These are phyloP conservation scores for Amblyopsis hoosieri DNA, from an alignment of 2,797 vertebrate genomes.

Conservation along the genomic window DNA sequence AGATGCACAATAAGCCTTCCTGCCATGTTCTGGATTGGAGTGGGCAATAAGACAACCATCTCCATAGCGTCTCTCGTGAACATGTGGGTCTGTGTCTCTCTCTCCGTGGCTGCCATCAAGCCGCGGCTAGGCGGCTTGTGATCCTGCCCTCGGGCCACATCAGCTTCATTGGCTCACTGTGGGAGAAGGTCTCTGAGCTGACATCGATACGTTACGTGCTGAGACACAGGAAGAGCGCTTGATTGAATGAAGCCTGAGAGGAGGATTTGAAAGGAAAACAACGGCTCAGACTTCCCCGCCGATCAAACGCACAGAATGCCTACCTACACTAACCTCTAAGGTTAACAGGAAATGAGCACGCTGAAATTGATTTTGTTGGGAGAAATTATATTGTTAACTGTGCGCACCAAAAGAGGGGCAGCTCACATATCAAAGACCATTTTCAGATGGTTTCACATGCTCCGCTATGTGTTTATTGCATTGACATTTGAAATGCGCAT, in stretches of 20 bases:
- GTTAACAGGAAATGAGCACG: conserved; percentile 31
- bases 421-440: conserved; percentile 31
- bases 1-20: conserved; percentile 18
- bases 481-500: no score
- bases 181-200: conserved; percentile 46
- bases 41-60: conserved; percentile 45
- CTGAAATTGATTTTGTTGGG: conserved; percentile 38
- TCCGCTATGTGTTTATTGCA: conserved; percentile 18
- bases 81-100: conserved; percentile 30
- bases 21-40: conserved; percentile 33
- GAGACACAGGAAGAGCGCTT: conserved; percentile 58
- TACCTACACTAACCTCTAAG: conserved; percentile 11
- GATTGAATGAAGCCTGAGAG: conserved; percentile 69
- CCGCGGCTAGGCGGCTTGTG: conserved; percentile 52
- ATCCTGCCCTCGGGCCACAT: conserved; percentile 56
- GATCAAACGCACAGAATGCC: conserved; percentile 44
- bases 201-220: conserved; percentile 54
- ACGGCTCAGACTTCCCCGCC: conserved; percentile 48
- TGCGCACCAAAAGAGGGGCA: no score
- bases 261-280: conserved; percentile 49
- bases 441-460: conserved; percentile 31
- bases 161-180: conserved; percentile 45
- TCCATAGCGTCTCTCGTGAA: conserved; percentile 46
- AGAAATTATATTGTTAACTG: conserved; percentile 32
- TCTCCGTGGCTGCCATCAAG: conserved; percentile 37